Conservation (phyloP, 2,113 vertebrate genomes). For the Butorides virescens region DNA sequence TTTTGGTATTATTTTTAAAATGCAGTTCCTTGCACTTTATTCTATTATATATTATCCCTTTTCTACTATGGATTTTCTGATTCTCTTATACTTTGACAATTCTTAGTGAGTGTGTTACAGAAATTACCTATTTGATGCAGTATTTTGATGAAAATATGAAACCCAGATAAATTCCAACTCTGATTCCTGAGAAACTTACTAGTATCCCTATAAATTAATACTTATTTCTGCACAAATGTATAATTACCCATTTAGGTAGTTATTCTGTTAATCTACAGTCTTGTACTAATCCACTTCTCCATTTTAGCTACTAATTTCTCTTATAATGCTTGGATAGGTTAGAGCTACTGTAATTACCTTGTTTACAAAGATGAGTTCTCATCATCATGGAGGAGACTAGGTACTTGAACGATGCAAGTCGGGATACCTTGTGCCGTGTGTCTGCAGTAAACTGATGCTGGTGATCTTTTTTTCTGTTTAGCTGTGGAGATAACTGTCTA, state of each 20-base stretch:
- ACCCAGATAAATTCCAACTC: neutral
- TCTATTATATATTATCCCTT: neutral
- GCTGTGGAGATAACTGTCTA: neutral
- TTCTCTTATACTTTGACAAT: neutral
- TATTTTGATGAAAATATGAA: neutral
- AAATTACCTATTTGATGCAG: neutral
- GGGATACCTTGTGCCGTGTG: neutral
- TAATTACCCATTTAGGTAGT: neutral
- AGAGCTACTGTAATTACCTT: neutral
- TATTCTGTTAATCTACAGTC: neutral
- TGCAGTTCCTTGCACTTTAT: neutral
- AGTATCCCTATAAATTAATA: neutral
- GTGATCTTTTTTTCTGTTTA: neutral
- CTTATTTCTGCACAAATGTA: neutral
- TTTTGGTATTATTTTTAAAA: neutral
- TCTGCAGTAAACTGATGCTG: neutral
- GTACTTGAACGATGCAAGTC: neutral
- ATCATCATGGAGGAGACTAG: neutral
- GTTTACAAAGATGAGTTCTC: neutral
- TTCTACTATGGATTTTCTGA: neutral
- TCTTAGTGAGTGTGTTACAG: neutral
- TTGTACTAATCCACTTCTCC: neutral
- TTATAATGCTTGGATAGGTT: neutral
- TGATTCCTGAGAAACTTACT: neutral
- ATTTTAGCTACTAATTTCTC: neutral